Base-by-base conservation (phyloP, 2,113 vertebrate genomes). In the Otocyon megalotis region DNA sequence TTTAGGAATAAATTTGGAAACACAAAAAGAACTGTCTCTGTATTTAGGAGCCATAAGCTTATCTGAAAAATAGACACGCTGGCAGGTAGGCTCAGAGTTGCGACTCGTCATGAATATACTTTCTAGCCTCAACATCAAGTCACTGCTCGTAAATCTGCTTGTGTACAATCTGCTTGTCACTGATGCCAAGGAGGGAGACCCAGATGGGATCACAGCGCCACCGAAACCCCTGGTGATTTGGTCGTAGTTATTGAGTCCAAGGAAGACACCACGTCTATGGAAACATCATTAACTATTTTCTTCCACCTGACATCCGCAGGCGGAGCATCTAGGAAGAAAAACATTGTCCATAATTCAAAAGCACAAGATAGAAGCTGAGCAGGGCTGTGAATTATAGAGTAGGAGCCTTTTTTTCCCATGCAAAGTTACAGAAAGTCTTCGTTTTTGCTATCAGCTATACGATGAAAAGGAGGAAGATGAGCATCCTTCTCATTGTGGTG, bases 281-380 rank as follows among this genome's bases (percentile, higher is more conserved):
- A 83, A 96, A 89, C 26, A 43, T 80, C 35, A 69, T 48, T 93
- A 83, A n/a, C 67, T 58, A 37, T 93, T 96, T 97, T 84, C n/a
- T 74, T 89, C 76, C 48, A 93, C 10, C 48, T 56, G 26, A 58
- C 28, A 82, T 54, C 58, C 43, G 43, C 30, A 89, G 26, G 48
- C 24, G 80, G 58, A 80, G 19, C 32, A 76, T 90, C 54, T 50
- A 83, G 11, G 69, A 92, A 96, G 74, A 56, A 97, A 96, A 94
- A 79, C 19, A 43, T 16, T 48, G n/a, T 84, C 53, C 13, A 76
- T 97, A 85, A 97, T 96, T 97, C 80, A 90, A 86, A 97, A 95
- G 48, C 56, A 48, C 65, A 71, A 50, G 50, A 85, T 53, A 10
- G 58, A 93, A 87, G 8, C 58, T 80, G 53, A 95, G 50, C 24